Percentiles rank a stretch among this genome's conserved stretches.
Evolutionary conservation across 2,888 invertebrate genomes (phyloP).

Genomic region (Hipparchia semele): DNA sequence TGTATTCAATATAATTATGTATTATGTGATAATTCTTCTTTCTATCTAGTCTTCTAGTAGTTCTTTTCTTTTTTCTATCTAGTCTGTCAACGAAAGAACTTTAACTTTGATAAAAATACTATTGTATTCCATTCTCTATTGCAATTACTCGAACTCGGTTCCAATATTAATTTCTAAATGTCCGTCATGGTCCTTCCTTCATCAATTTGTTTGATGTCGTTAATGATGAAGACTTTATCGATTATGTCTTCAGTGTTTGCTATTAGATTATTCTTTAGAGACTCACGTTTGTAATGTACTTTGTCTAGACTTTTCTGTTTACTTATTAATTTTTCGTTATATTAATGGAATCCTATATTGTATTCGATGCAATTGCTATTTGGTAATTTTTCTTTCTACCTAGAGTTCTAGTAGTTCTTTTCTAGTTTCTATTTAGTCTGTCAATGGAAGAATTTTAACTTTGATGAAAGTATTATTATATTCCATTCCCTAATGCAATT

Average conservation of each 20-base stretch:
- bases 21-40: no score
- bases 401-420: no score
- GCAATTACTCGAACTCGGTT: conserved; percentile 29
- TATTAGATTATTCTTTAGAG: conserved; percentile 18
- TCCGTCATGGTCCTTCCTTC: conserved; percentile 48
- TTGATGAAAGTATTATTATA: no score
- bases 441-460: no score
- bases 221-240: conserved; percentile 26
- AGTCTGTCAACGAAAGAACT: no score
- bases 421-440: no score
- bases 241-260: conserved; percentile 26
- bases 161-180: conserved; percentile 72
- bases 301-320: not conserved
- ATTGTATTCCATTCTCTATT: no score
- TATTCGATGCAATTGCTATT: not conserved
- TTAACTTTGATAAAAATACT: no score
- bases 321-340: not conserved
- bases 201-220: conserved; percentile 63
- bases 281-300: not conserved
- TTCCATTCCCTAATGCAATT: no score
- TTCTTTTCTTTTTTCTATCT: no score
- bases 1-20: not conserved
- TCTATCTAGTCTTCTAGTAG: no score
- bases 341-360: not conserved
- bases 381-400: no score